A percentile compares a stretch with the other conserved stretches of the same genome.
Evolutionary conservation across 2,113 vertebrate species (phyloP).

Genomic region (Notiomystis cincta): DNA sequence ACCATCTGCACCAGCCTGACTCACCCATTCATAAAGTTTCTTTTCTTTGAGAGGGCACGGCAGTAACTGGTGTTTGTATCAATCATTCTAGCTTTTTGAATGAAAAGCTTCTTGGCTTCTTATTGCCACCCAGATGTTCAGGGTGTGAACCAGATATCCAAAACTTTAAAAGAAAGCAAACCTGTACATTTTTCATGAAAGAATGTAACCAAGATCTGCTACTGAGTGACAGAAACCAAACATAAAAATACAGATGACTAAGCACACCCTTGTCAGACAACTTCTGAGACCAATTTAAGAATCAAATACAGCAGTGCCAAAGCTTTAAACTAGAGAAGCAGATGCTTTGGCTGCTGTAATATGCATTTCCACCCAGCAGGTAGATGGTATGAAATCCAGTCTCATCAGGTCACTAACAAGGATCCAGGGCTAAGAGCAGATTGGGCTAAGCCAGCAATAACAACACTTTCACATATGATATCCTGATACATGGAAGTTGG

Average conservation of each 20-base stretch:
- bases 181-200: neutral
- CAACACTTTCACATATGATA: conserved; percentile 56
- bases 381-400: conserved; percentile 47
- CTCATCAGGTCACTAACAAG: conserved; percentile 57
- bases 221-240: conserved; percentile 12
- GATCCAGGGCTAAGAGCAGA: conserved; percentile 19
- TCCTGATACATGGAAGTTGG: conserved; percentile 50
- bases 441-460: conserved; percentile 59
- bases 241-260: conserved; percentile 60
- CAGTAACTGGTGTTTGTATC: neutral
- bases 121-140: neutral
- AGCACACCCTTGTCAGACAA: conserved; percentile 51
- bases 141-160: neutral
- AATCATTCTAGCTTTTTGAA: neutral
- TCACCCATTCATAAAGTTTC: conserved; percentile 27
- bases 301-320: conserved; percentile 37
- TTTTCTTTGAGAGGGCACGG: neutral
- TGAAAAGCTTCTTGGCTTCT: neutral
- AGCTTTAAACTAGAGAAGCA: conserved; percentile 71
- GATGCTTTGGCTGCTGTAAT: conserved; percentile 62
- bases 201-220: neutral
- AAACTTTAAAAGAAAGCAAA: neutral
- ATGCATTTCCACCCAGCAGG: conserved; percentile 68
- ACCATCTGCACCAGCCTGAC: neutral
- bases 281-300: conserved; percentile 64